Evolutionary conservation across 2,113 vertebrate genomes (phyloP).

Genomic region (Eclectus roratus): DNA sequence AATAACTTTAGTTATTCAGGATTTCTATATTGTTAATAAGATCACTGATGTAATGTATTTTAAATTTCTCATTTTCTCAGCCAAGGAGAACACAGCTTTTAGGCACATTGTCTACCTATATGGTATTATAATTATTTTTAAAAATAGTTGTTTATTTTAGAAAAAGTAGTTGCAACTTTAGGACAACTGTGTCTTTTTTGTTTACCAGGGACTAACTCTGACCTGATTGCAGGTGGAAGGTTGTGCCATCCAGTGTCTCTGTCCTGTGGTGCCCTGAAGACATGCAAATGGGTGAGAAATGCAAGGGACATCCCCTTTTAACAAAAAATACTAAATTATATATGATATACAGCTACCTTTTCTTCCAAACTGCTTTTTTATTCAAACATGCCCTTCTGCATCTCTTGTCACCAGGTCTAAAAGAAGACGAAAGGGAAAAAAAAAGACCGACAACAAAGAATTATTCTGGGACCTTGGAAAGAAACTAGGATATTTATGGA

Average conservation of each 20-base stretch:
- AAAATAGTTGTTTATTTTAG: neutral
- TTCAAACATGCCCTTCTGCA: neutral
- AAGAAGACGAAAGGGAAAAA: neutral
- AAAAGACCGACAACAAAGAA: neutral
- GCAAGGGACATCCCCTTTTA: neutral
- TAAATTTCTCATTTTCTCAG: neutral
- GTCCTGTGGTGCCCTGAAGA: neutral
- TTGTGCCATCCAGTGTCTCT: neutral
- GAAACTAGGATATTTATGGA: conserved; percentile 30
- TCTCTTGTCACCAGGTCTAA: neutral
- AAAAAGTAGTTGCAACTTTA: neutral
- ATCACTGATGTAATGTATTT: neutral
- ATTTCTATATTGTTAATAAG: neutral
- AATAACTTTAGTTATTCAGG: neutral
- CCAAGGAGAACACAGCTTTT: neutral
- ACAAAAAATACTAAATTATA: neutral
- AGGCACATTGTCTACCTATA: neutral
- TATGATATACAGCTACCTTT: neutral
- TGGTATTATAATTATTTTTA: neutral
- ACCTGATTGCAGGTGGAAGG: neutral
- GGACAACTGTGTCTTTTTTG: neutral
- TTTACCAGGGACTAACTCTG: neutral
- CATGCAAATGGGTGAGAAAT: neutral
- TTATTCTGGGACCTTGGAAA: neutral
- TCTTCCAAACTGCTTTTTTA: neutral